These are phyloP conservation scores for Malurus melanocephalus DNA, from an alignment of 2,113 vertebrate genomes.

Conservation along the genomic window DNA sequence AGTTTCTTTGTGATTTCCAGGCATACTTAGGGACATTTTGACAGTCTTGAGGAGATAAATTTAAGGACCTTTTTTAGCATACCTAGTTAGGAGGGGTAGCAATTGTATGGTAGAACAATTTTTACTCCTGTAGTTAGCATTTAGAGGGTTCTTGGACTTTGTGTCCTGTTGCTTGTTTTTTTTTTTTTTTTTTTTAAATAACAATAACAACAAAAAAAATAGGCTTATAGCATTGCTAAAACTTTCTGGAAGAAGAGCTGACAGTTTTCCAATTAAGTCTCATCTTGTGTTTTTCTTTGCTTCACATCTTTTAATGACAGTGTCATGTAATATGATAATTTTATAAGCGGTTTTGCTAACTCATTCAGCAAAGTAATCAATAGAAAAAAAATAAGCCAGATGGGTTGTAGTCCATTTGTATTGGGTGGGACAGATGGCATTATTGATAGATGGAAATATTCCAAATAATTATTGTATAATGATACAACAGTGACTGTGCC, in stretches of 20 bases:
- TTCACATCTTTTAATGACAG: conserved; percentile 65
- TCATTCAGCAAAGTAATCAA: conserved; percentile 74
- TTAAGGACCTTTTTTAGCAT: background rate
- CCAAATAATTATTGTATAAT: conserved; percentile 73
- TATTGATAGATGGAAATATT: conserved; percentile 77
- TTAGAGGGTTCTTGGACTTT: background rate
- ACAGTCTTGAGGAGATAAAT: background rate
- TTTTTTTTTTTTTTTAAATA: background rate
- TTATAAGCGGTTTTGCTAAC: conserved; percentile 66
- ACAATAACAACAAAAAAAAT: background rate
- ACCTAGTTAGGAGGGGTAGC: background rate
- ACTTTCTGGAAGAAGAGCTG: conserved; percentile 64
- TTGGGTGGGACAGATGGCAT: conserved; percentile 74
- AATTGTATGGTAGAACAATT: background rate
- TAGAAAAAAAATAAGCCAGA: conserved; percentile 69
- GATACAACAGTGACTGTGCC: conserved; percentile 54
- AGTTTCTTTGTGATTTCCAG: background rate
- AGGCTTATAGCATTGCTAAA: conserved; percentile 45
- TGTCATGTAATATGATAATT: conserved; percentile 67
- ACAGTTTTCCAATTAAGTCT: conserved; percentile 72
- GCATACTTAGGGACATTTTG: background rate
- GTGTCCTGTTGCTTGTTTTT: background rate
- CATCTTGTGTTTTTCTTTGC: conserved; percentile 70
- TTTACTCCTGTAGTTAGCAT: conserved; percentile 27
- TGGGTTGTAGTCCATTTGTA: conserved; percentile 72